Evolutionary conservation across 2,113 vertebrate genomes (phyloP).

Genomic region (Machaerirhynchus nigripectus): DNA sequence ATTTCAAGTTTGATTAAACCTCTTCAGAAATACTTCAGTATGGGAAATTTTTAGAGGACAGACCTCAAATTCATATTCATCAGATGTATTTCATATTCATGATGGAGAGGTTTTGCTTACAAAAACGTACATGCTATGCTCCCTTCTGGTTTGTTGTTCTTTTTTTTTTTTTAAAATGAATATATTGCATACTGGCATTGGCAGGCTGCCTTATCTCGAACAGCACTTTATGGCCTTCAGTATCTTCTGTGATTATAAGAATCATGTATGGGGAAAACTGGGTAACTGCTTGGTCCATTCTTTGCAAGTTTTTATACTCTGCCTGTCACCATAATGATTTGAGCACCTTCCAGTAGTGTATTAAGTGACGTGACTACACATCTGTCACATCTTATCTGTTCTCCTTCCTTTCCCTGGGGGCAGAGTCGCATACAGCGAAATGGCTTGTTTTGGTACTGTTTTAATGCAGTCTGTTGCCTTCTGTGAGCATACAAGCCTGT

Average conservation of each 20-base stretch:
- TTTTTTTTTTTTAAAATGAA: neutral
- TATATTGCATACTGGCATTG: neutral
- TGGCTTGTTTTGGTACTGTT: slow-evolving; percentile 55
- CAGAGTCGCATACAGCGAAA: slow-evolving; percentile 27
- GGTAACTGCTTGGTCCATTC: slow-evolving; percentile 25
- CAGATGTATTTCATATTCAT: neutral
- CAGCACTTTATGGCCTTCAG: neutral
- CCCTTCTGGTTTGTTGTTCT: neutral
- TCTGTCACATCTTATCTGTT: slow-evolving; percentile 65
- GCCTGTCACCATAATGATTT: slow-evolving; percentile 37
- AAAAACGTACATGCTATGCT: neutral
- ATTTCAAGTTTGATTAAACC: neutral
- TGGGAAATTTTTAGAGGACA: neutral
- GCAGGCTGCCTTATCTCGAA: neutral
- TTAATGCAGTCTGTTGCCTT: slow-evolving; percentile 48
- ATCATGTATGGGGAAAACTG: neutral
- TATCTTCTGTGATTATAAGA: slow-evolving; percentile 4
- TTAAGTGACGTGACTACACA: slow-evolving; percentile 60
- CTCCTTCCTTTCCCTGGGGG: slow-evolving; percentile 37
- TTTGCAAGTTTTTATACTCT: slow-evolving; percentile 21
- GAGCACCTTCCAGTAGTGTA: slow-evolving; percentile 61
- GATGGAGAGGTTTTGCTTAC: neutral
- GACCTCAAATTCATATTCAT: neutral
- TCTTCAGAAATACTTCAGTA: neutral
- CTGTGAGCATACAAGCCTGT: neutral